Conservation (phyloP, 1,140 invertebrate species). For the Lethrus apterus region DNA sequence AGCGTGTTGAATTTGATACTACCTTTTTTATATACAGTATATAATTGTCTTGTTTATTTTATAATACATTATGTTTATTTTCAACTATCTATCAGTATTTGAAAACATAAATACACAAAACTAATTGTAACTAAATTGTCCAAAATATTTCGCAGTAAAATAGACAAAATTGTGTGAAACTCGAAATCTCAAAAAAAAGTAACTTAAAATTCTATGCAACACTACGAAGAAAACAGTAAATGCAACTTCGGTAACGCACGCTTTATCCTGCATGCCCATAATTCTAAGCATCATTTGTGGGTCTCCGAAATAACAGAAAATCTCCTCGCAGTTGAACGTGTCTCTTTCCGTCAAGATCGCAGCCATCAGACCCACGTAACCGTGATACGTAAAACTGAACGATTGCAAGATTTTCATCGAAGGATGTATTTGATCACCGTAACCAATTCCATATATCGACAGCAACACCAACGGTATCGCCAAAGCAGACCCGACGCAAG, state of each 20-base stretch:
- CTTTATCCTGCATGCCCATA: conserved; percentile 1
- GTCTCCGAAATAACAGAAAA: conserved; percentile 6
- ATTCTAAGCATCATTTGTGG: neutral
- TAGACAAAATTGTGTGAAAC: neutral
- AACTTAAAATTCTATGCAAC: neutral
- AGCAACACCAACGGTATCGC: conserved; percentile 39
- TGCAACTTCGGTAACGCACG: neutral
- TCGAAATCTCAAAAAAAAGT: conserved; percentile 5
- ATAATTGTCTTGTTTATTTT: too few relatives aligned
- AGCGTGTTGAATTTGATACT: too few relatives aligned
- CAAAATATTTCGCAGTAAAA: neutral
- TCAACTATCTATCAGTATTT: neutral
- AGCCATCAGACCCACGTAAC: neutral
- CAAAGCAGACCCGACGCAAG: conserved; percentile 37
- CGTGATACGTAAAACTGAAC: conserved; percentile 39
- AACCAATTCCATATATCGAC: conserved; percentile 42
- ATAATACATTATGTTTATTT: too few relatives aligned
- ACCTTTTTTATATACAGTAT: neutral
- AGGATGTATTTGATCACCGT: conserved; percentile 39
- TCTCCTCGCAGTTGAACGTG: neutral
- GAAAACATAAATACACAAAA: neutral
- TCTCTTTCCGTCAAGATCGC: neutral
- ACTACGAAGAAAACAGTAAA: neutral
- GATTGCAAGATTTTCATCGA: conserved; percentile 50
- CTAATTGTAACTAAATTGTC: neutral